Evolutionary conservation across 2,888 invertebrate species (phyloP).

Genomic region (Clepsis dumicolana): DNA sequence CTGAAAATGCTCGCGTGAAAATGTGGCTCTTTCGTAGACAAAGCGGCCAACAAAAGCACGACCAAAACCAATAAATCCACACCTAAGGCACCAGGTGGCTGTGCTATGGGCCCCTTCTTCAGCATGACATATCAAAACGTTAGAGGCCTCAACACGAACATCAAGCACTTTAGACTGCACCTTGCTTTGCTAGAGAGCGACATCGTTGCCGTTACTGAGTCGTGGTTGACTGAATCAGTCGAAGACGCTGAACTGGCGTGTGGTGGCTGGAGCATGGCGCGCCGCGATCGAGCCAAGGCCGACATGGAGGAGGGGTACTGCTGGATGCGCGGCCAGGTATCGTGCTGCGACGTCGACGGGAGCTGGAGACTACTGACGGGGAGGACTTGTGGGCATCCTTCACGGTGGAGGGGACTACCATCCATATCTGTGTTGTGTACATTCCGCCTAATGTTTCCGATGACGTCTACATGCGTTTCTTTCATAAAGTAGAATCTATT

Average conservation of each 20-base stretch:
- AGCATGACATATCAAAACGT: slow-evolving; percentile 15
- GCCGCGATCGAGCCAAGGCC: slow-evolving; percentile 2
- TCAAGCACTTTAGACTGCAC: background rate
- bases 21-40: slow-evolving; percentile 37
- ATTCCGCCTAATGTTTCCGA: slow-evolving; percentile 11
- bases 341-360: too few species aligned
- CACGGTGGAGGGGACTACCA: background rate
- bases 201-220: background rate
- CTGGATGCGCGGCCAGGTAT: too few species aligned
- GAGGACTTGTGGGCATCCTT: background rate
- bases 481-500: background rate
- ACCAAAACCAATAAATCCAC: too few species aligned
- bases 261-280: background rate
- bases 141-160: slow-evolving; percentile 10
- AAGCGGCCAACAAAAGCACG: background rate
- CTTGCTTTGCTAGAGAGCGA: background rate
- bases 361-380: too few species aligned
- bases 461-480: slow-evolving; percentile 7
- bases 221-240: background rate
- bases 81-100: background rate
- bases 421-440: slow-evolving; percentile 9
- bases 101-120: background rate
- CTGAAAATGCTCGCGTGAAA: slow-evolving; percentile 46
- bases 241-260: background rate
- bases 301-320: background rate